phyloP scores from a whole-genome alignment of 2,888 invertebrate species.

The Teleogryllus oceanicus region DNA sequence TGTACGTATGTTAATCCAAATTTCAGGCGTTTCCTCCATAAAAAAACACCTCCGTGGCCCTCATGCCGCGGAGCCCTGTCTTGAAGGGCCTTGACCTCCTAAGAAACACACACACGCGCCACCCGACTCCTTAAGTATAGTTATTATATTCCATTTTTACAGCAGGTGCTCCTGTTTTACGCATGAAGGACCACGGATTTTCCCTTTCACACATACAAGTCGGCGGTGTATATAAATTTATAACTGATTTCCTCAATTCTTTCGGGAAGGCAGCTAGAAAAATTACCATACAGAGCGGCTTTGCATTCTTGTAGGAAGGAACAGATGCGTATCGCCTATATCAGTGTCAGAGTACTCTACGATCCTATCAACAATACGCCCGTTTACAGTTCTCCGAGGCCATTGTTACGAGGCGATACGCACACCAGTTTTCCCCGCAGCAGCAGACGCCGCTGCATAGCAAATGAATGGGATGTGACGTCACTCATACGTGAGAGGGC shows the following conservation, averaged over 20 bases:
- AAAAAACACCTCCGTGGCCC: not conserved
- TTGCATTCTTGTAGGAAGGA: not conserved
- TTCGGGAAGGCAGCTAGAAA: slow-evolving; percentile 5
- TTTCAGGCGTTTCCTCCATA: not conserved
- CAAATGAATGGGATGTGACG: slow-evolving; percentile 18
- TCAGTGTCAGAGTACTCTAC: slow-evolving; percentile 18
- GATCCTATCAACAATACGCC: slow-evolving; percentile 18
- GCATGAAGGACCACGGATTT: not conserved
- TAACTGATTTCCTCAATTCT: slow-evolving; percentile 18
- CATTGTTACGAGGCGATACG: slow-evolving; percentile 5
- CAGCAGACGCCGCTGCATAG: not conserved
- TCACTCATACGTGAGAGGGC: slow-evolving; percentile 1
- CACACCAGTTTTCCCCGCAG: slow-evolving; percentile 18
- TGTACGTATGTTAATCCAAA: not conserved
- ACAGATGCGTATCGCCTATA: slow-evolving; percentile 1
- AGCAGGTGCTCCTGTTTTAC: not conserved
- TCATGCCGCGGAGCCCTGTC: not conserved
- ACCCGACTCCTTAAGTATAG: not conserved
- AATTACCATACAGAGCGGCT: slow-evolving; percentile 18
- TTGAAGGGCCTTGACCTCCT: slow-evolving; percentile 4
- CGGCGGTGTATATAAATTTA: slow-evolving; percentile 1
- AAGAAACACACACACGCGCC: not conserved
- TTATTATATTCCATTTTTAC: slow-evolving; percentile 18
- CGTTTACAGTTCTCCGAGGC: not conserved
- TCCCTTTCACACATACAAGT: slow-evolving; percentile 7